These are phyloP conservation scores for Pyxicephalus adspersus DNA, from an alignment of 2,113 vertebrate species.

Conservation along the genomic window DNA sequence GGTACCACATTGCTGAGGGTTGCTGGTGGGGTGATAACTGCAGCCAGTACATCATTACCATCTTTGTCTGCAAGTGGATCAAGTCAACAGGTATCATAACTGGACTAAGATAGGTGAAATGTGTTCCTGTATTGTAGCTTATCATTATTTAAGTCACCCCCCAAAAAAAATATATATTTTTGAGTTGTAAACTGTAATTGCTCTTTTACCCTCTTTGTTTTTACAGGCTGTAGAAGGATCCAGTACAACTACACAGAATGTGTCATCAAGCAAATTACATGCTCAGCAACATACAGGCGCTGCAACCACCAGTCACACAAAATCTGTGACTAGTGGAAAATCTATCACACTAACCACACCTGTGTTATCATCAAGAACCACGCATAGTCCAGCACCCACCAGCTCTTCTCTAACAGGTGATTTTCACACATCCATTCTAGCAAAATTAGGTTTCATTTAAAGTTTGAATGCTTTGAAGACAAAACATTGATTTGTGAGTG, in stretches of 20 bases:
- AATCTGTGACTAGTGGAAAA: slow-evolving; percentile 66
- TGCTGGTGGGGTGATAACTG: slow-evolving; percentile 90
- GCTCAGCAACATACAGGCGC: slow-evolving; percentile 71
- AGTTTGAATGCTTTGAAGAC: background rate
- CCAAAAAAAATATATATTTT: too few relatives aligned
- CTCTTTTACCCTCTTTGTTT: background rate
- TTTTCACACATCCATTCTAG: background rate
- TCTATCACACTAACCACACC: slow-evolving; percentile 64
- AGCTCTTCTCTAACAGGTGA: slow-evolving; percentile 88
- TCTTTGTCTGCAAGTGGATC: slow-evolving; percentile 72
- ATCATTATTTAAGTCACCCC: too few relatives aligned
- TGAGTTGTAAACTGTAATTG: too few relatives aligned
- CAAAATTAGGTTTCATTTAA: background rate
- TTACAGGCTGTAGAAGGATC: slow-evolving; percentile 64
- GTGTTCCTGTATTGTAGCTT: too few relatives aligned
- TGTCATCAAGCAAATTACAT: slow-evolving; percentile 59
- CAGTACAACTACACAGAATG: background rate
- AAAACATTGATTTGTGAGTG: background rate
- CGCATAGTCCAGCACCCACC: slow-evolving; percentile 72
- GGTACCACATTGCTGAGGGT: slow-evolving; percentile 91
- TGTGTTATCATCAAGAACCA: slow-evolving; percentile 78
- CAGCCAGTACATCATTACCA: slow-evolving; percentile 76
- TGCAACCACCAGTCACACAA: slow-evolving; percentile 64
- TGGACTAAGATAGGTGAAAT: too few relatives aligned
- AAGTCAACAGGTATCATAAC: slow-evolving; percentile 71